Percentiles rank a stretch among this genome's conserved stretches.
Evolutionary conservation across 1,140 invertebrate genomes (phyloP).

Genomic region (Aradophagus sp.): DNA sequence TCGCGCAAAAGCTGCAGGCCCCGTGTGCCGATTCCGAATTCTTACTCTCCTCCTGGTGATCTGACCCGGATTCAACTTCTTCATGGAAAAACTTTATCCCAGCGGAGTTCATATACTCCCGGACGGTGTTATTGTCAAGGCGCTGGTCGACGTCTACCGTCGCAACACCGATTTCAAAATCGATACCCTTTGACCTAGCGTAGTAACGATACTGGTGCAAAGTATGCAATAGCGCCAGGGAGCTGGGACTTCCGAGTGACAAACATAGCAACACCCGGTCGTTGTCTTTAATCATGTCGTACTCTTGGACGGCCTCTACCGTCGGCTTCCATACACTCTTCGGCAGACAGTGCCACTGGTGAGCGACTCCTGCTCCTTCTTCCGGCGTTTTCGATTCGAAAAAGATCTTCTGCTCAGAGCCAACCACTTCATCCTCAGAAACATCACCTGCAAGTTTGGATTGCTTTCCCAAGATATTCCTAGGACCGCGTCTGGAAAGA

Average conservation of each 20-base stretch:
- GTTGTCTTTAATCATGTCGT: slow-evolving; percentile 88
- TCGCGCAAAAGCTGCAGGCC: slow-evolving; percentile 81
- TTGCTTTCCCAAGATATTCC: too few species aligned
- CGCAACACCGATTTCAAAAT: slow-evolving; percentile 85
- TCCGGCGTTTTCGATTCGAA: too few species aligned
- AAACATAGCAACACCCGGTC: slow-evolving; percentile 90
- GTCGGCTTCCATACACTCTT: slow-evolving; percentile 88
- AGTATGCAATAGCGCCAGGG: slow-evolving; percentile 87
- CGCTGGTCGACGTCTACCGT: slow-evolving; percentile 81
- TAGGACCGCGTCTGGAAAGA: too few species aligned
- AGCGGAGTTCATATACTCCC: slow-evolving; percentile 81
- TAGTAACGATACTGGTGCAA: slow-evolving; percentile 90
- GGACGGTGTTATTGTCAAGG: slow-evolving; percentile 81
- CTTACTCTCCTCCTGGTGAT: slow-evolving; percentile 28
- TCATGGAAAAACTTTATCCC: slow-evolving; percentile 84
- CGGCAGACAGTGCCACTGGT: slow-evolving; percentile 88
- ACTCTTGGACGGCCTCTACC: slow-evolving; percentile 87
- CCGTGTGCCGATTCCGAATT: slow-evolving; percentile 13
- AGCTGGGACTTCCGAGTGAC: slow-evolving; percentile 86
- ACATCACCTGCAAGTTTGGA: too few species aligned
- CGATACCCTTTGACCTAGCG: slow-evolving; percentile 81
- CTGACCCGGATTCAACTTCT: slow-evolving; percentile 73
- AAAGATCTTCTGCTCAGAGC: too few species aligned
- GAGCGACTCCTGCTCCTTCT: too few species aligned
- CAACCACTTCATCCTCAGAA: slow-evolving; percentile 71